A percentile compares a stretch with the other conserved stretches of the same genome.
phyloP scores from a whole-genome alignment of 2,797 vertebrate genomes.

The Novumbra hubbsi region DNA sequence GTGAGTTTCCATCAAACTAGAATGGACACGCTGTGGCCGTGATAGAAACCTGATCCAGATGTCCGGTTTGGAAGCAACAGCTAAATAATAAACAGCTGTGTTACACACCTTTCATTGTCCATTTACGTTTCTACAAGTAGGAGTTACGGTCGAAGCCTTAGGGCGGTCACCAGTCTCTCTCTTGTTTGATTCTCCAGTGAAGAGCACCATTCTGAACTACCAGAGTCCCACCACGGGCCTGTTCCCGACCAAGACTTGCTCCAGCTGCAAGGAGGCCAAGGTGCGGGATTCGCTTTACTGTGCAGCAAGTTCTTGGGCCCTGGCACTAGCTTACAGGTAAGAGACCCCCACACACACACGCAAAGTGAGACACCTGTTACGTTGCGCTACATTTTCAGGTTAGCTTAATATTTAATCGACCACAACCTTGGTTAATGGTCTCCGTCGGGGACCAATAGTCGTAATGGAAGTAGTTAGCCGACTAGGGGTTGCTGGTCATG shows the following conservation, averaged over 20 bases:
- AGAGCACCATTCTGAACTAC: conserved; percentile 86
- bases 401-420: background rate
- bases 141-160: too few relatives aligned
- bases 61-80: background rate
- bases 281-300: conserved; percentile 93
- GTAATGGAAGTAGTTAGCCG: background rate
- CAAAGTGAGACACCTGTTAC: background rate
- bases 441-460: background rate
- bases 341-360: background rate
- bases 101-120: background rate
- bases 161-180: background rate
- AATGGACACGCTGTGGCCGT: background rate
- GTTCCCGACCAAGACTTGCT: conserved; percentile 86
- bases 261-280: conserved; percentile 83
- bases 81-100: background rate
- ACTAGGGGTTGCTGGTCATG: background rate
- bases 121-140: background rate
- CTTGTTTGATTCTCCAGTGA: conserved; percentile 73
- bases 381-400: background rate
- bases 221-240: conserved; percentile 94
- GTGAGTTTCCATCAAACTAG: background rate
- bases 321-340: conserved; percentile 92
- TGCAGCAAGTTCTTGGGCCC: conserved; percentile 88
- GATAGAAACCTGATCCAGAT: background rate
- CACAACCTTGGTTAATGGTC: background rate